These are phyloP conservation scores for Fregetta grallaria DNA, from an alignment of 2,113 vertebrate genomes.

Conservation along the genomic window DNA sequence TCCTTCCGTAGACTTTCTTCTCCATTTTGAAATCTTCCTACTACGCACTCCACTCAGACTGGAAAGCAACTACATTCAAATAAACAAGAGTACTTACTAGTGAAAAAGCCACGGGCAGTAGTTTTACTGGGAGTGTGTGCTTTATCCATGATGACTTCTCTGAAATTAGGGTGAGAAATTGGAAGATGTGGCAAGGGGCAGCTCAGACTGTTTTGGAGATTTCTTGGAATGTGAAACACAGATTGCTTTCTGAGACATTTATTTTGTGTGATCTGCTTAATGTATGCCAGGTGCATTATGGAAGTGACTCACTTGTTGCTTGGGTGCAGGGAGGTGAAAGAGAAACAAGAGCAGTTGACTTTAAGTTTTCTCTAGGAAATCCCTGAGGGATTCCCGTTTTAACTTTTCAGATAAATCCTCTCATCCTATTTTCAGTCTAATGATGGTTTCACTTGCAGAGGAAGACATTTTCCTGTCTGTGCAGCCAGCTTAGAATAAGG, in stretches of 20 bases:
- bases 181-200: background rate
- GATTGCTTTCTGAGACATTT: background rate
- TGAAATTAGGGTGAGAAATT: background rate
- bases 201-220: background rate
- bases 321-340: background rate
- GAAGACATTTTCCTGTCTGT: background rate
- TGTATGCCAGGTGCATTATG: background rate
- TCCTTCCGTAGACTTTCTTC: background rate
- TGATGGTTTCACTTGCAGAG: background rate
- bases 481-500: background rate
- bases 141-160: background rate
- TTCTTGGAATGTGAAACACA: background rate
- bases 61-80: background rate
- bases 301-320: background rate
- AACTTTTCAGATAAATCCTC: background rate
- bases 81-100: background rate
- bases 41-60: background rate
- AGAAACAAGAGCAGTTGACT: background rate
- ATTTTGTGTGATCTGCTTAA: background rate
- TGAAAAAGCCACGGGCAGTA: background rate
- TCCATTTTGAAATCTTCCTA: background rate
- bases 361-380: background rate
- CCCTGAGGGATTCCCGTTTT: background rate
- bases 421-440: background rate
- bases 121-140: background rate